phyloP scores from a whole-genome alignment of 2,797 vertebrate species.

The Falco concolor region DNA sequence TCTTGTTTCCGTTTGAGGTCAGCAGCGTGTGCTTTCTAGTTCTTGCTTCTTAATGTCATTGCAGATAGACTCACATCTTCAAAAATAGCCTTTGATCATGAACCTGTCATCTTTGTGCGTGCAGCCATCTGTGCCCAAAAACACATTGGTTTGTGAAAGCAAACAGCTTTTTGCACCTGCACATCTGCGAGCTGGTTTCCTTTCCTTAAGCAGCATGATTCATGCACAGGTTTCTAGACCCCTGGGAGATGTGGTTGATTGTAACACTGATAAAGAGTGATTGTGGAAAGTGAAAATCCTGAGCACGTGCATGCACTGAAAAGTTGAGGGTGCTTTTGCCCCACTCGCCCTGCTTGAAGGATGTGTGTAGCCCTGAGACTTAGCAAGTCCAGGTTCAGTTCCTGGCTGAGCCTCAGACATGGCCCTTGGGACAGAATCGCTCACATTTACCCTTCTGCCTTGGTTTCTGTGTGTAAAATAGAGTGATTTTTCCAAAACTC shows the following conservation, averaged over 20 bases:
- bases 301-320: background rate
- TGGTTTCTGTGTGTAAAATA: background rate
- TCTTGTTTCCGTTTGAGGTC: background rate
- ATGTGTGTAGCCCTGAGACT: background rate
- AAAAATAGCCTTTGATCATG: slow-evolving; percentile 29
- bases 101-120: background rate
- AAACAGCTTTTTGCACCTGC: slow-evolving; percentile 42
- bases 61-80: background rate
- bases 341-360: background rate
- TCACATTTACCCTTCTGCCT: background rate
- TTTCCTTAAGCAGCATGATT: background rate
- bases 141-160: background rate
- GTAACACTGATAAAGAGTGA: background rate
- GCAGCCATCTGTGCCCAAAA: slow-evolving; percentile 18
- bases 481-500: background rate
- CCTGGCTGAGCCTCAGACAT: background rate
- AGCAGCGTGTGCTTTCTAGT: background rate
- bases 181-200: background rate
- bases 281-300: background rate
- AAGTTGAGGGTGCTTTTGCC: background rate
- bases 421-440: background rate
- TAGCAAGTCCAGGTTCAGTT: background rate
- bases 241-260: background rate
- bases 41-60: background rate
- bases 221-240: background rate